Conservation (phyloP, 2,888 invertebrate species). For the Drepana falcataria region DNA sequence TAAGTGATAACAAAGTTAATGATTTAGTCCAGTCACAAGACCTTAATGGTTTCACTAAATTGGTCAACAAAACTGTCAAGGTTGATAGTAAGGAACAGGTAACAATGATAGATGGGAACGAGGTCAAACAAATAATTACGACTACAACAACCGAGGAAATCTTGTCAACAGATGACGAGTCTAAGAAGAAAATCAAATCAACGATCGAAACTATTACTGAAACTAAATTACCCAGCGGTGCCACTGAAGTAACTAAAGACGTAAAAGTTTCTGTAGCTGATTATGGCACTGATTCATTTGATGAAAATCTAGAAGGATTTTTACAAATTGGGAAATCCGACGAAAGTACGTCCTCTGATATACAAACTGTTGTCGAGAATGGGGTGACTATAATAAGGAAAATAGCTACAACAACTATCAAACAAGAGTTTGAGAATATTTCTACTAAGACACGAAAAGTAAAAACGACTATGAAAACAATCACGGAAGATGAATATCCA, state of each 20-base stretch:
- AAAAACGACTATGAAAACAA: constrained; percentile 51
- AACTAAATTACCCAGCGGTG: constrained; percentile 52
- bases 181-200: constrained; percentile 55
- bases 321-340: constrained; percentile 42
- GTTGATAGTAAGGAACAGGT: constrained; percentile 49
- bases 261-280: constrained; percentile 62
- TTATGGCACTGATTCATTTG: constrained; percentile 43
- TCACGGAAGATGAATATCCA: constrained; percentile 60
- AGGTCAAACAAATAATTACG: constrained; percentile 54
- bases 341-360: constrained; percentile 38
- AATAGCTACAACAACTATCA: constrained; percentile 51
- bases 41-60: constrained; percentile 33
- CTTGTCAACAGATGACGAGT: constrained; percentile 35
- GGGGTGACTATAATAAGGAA: constrained; percentile 48
- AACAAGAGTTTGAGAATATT: constrained; percentile 53
- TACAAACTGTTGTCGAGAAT: constrained; percentile 44
- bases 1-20: constrained; percentile 48
- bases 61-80: constrained; percentile 48
- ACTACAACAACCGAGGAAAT: constrained; percentile 64
- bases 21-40: constrained; percentile 24
- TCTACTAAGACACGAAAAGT: constrained; percentile 46
- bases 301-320: constrained; percentile 53
- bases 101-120: constrained; percentile 40
- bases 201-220: constrained; percentile 57
- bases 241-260: constrained; percentile 62